Conservation (phyloP, 2,113 vertebrate species). For the Haliaeetus leucogaster region DNA sequence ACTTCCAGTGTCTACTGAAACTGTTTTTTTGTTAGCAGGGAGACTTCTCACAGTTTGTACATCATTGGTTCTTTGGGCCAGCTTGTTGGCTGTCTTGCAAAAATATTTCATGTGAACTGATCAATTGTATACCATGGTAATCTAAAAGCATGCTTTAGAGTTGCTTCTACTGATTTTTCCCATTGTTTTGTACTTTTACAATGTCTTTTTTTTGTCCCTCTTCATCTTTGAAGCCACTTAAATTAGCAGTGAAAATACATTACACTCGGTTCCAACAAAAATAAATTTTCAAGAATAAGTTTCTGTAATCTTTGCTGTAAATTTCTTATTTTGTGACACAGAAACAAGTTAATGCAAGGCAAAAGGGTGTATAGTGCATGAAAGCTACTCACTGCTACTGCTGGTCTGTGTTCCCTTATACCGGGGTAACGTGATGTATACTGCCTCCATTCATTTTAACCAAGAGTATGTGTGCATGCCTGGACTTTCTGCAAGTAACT, state of each 20-base stretch:
- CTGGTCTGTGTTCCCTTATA: background rate
- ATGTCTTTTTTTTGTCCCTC: background rate
- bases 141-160: background rate
- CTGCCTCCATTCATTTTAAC: background rate
- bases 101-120: background rate
- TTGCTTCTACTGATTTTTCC: background rate
- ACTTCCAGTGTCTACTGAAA: conserved; percentile 17
- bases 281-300: background rate
- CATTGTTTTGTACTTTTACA: background rate
- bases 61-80: background rate
- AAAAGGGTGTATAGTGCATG: background rate
- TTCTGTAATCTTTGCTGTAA: background rate
- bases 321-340: background rate
- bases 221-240: background rate
- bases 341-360: background rate
- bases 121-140: background rate
- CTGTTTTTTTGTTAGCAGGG: background rate
- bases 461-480: background rate
- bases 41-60: background rate
- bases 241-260: background rate
- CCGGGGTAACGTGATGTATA: accelerated
- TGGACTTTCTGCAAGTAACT: background rate
- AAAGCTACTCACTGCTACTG: background rate
- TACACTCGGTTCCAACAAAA: background rate
- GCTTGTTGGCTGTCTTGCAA: background rate